Percentiles rank a stretch among this genome's conserved stretches.
phyloP scores from a whole-genome alignment of 53 echinoderm and acorn worm species.

The Temnopleurus reevesii region DNA sequence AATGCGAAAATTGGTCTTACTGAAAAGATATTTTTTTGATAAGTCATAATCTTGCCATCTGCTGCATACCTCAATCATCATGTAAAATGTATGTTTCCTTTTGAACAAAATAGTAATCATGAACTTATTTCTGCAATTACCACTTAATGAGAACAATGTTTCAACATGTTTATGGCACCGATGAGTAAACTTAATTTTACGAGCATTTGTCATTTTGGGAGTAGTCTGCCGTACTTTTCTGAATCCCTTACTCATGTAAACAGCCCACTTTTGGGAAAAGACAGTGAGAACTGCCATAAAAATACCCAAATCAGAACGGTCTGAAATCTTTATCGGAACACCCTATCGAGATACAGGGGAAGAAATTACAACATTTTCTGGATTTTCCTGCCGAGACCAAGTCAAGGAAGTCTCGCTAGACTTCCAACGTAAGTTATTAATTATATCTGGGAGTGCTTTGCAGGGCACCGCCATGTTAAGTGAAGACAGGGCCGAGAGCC shows the following conservation, averaged over 20 bases:
- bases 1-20: no score
- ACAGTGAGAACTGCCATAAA: background rate
- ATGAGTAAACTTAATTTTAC: no score
- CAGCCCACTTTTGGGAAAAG: background rate
- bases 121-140: no score
- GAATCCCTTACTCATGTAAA: background rate
- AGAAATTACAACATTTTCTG: slow-evolving; percentile 29
- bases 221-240: background rate
- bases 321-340: background rate
- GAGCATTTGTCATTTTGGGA: no score
- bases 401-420: background rate
- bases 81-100: no score
- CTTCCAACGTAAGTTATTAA: slow-evolving; percentile 54
- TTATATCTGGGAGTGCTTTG: slow-evolving; percentile 23
- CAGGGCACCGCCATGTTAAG: slow-evolving; percentile 1
- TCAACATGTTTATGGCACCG: no score
- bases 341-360: slow-evolving; percentile 2
- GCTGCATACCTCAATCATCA: no score
- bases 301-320: slow-evolving; percentile 3
- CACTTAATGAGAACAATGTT: no score
- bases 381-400: slow-evolving; percentile 30
- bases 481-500: background rate
- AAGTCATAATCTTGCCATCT: no score
- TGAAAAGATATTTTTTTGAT: no score
- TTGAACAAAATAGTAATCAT: no score